Conservation (phyloP, 2,797 vertebrate genomes). For the Echeneis naucrates region DNA sequence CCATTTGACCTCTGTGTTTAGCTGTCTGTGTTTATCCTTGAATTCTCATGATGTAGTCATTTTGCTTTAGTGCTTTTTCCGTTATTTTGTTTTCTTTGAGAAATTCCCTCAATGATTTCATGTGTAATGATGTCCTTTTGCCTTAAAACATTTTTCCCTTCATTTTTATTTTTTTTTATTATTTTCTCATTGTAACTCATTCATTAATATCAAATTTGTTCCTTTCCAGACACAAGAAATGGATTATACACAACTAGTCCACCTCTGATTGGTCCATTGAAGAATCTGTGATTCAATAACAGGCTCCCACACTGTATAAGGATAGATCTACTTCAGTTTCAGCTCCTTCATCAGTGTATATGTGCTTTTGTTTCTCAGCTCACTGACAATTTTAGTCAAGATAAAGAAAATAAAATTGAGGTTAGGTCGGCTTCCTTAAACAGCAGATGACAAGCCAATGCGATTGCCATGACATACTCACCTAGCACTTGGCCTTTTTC, state of each 20-base stretch:
- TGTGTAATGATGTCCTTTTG: not conserved
- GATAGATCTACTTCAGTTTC: not conserved
- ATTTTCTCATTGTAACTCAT: not conserved
- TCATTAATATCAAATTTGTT: not conserved
- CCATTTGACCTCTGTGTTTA: slow-evolving; percentile 17
- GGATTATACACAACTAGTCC: not conserved
- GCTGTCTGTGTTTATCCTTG: slow-evolving; percentile 25
- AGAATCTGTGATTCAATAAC: not conserved
- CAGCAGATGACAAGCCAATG: not conserved
- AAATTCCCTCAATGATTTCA: not conserved
- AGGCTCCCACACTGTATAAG: not conserved
- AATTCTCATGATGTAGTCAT: slow-evolving; percentile 12
- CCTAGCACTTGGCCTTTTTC: not conserved
- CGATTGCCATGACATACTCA: not conserved
- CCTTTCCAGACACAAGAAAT: not conserved
- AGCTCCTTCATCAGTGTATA: too few relatives aligned
- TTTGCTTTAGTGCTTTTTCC: slow-evolving; percentile 10
- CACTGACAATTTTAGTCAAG: not conserved
- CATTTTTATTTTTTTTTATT: not conserved
- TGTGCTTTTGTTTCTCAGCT: too few relatives aligned
- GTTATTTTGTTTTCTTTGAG: not conserved
- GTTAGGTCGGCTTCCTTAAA: not conserved
- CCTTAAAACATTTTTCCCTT: not conserved
- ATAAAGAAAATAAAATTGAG: not conserved
- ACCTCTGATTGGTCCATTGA: not conserved